Percentiles rank a stretch among this genome's conserved stretches.
Conservation (phyloP, 2,113 vertebrate species). For the Guaruba guarouba region DNA sequence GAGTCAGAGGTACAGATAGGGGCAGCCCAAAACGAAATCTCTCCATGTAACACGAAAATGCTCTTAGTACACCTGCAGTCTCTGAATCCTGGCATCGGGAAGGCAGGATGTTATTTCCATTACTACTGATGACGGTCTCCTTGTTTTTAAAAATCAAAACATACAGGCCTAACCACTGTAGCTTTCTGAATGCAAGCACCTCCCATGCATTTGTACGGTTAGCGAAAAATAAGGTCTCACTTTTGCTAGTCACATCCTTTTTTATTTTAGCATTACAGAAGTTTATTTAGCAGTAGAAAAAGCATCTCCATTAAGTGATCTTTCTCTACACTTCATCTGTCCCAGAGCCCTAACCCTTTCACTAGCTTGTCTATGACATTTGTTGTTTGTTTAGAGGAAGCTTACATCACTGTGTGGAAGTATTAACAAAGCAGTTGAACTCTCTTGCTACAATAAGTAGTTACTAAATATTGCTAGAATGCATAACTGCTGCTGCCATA, state of each 20-base stretch:
- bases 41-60: not conserved
- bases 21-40: not conserved
- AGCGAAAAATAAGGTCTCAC: not conserved
- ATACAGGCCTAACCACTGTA: not conserved
- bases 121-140: not conserved
- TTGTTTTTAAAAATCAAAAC: not conserved
- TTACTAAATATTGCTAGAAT: not conserved
- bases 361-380: not conserved
- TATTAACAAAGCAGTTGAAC: not conserved
- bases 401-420: not conserved
- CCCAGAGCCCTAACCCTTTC: not conserved
- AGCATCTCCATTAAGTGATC: not conserved
- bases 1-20: not conserved
- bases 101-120: not conserved
- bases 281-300: not conserved
- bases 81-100: not conserved
- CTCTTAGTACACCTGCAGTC: not conserved
- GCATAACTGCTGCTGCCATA: not conserved
- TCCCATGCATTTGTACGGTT: not conserved
- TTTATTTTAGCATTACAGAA: not conserved
- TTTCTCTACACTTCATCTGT: not conserved
- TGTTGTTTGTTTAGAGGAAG: conserved; percentile 17
- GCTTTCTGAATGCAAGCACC: not conserved
- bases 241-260: not conserved
- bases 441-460: conserved; percentile 4